These are phyloP conservation scores for Whitmania pigra DNA, from an alignment of 1,140 invertebrate genomes.

Conservation along the genomic window DNA sequence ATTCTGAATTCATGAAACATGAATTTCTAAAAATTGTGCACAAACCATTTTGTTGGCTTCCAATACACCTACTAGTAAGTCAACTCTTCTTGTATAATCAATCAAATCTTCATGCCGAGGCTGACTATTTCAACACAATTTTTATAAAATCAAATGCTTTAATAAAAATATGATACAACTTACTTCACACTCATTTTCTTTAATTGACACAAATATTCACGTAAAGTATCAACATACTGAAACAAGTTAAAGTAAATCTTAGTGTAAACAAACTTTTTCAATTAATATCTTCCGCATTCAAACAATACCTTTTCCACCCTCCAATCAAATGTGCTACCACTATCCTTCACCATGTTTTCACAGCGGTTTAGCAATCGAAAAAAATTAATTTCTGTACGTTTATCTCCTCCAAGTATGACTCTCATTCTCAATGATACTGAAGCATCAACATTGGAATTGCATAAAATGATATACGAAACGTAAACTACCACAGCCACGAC, in stretches of 20 bases:
- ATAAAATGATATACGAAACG: too few species aligned
- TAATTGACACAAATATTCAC: slow-evolving; percentile 4
- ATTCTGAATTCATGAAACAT: not conserved
- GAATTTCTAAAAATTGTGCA: too few species aligned
- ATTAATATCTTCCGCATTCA: not conserved
- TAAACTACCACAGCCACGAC: too few species aligned
- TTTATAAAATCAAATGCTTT: not conserved
- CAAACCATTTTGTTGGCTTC: slow-evolving; percentile 5
- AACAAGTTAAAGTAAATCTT: not conserved
- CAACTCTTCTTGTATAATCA: slow-evolving; percentile 11
- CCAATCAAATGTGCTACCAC: not conserved
- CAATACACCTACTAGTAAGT: not conserved
- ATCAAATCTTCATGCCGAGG: slow-evolving; percentile 11
- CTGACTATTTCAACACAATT: not conserved
- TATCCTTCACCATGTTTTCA: slow-evolving; percentile 6
- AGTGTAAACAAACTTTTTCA: not conserved
- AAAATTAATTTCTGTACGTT: slow-evolving; percentile 8
- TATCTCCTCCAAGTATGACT: too few species aligned
- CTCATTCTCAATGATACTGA: too few species aligned
- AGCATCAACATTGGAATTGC: too few species aligned
- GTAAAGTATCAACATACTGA: not conserved
- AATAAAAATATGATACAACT: not conserved
- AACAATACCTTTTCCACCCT: slow-evolving; percentile 3
- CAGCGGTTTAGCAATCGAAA: not conserved
- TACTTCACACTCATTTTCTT: slow-evolving; percentile 10